These are phyloP conservation scores for Sprattus sprattus DNA, from an alignment of 2,113 vertebrate genomes.

Conservation along the genomic window DNA sequence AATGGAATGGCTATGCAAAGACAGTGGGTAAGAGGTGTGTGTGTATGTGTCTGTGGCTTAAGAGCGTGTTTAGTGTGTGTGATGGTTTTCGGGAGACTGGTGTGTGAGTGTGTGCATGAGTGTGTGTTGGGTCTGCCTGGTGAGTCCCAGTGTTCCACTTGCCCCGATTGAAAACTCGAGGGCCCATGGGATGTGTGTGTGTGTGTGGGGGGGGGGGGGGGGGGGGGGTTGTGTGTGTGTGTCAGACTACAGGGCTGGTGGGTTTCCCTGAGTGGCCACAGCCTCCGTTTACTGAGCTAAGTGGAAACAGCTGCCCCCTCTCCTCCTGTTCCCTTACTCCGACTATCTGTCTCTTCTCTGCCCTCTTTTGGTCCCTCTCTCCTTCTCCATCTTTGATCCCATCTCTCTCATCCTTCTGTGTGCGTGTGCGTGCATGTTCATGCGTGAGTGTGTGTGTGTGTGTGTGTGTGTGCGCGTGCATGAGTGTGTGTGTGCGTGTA, in stretches of 20 bases:
- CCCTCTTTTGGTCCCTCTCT: not conserved
- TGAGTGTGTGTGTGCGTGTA: too few species aligned
- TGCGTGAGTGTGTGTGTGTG: too few species aligned
- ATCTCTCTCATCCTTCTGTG: not conserved
- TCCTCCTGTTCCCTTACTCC: not conserved
- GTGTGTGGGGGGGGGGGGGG: too few species aligned
- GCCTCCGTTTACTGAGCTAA: conserved; percentile 65
- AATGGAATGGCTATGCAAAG: not conserved
- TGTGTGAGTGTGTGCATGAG: not conserved
- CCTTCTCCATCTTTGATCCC: not conserved
- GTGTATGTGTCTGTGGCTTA: not conserved
- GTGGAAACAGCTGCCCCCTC: conserved; percentile 63
- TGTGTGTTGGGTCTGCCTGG: not conserved
- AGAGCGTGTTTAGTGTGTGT: not conserved
- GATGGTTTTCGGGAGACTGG: not conserved
- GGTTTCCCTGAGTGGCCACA: conserved; percentile 15
- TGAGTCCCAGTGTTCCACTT: not conserved
- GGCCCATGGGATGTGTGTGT: not conserved
- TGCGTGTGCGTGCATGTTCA: not conserved
- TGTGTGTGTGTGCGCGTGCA: too few species aligned
- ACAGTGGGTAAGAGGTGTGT: not conserved
- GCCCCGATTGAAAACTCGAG: not conserved
- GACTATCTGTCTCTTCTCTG: not conserved
- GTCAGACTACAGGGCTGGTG: conserved; percentile 13
- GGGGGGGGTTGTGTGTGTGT: too few species aligned